phyloP scores from a whole-genome alignment of 1,140 invertebrate genomes.

The Drosophila oshimai region DNA sequence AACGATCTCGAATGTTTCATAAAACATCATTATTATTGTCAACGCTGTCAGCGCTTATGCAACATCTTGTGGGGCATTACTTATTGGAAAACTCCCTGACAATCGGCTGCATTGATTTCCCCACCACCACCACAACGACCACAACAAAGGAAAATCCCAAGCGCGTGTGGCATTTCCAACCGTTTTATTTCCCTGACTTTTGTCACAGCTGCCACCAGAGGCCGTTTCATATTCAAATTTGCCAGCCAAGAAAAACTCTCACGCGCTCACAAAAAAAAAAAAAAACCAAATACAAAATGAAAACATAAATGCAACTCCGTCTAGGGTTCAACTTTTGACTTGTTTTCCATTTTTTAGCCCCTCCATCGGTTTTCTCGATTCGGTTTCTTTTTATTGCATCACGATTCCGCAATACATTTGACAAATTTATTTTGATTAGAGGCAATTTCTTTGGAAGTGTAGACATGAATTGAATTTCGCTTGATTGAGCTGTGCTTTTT shows the following conservation, averaged over 20 bases:
- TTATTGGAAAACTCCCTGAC: conserved; percentile 59
- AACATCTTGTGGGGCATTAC: conserved; percentile 48
- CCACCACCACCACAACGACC: conserved; percentile 8
- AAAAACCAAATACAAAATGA: conserved; percentile 15
- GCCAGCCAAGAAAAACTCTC: conserved; percentile 52
- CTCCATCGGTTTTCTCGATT: conserved; percentile 3
- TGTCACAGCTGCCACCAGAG: conserved; percentile 45
- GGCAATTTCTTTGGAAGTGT: conserved; percentile 64
- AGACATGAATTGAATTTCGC: conserved; percentile 68
- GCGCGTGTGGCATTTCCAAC: conserved; percentile 36
- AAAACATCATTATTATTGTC: conserved; percentile 55
- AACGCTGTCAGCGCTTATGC: conserved; percentile 55
- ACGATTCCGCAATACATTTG: conserved; percentile 73
- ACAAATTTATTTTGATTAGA: conserved; percentile 78
- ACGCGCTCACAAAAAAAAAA: conserved; percentile 37
- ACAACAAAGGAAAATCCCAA: conserved; percentile 60
- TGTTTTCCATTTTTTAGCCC: conserved; percentile 18
- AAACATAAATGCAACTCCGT: conserved; percentile 11
- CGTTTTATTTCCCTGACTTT: conserved; percentile 33
- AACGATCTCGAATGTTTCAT: conserved; percentile 44
- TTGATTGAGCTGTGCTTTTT: conserved; percentile 64
- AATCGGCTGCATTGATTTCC: conserved; percentile 59
- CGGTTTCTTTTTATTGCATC: conserved; percentile 65
- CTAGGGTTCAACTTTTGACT: conserved; percentile 30
- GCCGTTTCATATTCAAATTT: conserved; percentile 64